Evolutionary conservation across 2,113 vertebrate genomes (phyloP).

Genomic region (Phrynosoma blainvillii): DNA sequence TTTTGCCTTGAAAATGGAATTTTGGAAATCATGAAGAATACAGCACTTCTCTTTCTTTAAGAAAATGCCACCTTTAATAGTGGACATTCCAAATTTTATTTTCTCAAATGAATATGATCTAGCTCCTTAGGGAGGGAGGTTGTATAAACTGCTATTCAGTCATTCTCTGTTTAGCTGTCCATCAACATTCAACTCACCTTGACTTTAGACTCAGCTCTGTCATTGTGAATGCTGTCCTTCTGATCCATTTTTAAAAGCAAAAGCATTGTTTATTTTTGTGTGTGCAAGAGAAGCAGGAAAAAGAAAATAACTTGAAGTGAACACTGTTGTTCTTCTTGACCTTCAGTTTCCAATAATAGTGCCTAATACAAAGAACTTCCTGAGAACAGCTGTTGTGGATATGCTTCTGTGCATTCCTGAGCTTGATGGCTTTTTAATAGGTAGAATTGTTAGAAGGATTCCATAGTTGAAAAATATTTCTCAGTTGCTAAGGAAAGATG

Average conservation of each 20-base stretch:
- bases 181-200: conserved; percentile 15
- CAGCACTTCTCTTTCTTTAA: background rate
- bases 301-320: conserved; percentile 4
- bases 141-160: conserved; percentile 10
- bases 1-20: background rate
- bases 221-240: conserved; percentile 14
- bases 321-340: conserved; percentile 24
- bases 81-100: background rate
- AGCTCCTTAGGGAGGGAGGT: conserved; percentile 1
- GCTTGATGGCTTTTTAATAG: conserved; percentile 24
- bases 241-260: conserved; percentile 29
- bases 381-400: conserved; percentile 42
- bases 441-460: conserved; percentile 21
- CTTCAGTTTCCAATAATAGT: conserved; percentile 45
- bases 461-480: background rate
- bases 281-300: background rate
- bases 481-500: conserved; percentile 10
- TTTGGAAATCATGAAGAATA: background rate
- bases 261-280: conserved; percentile 10
- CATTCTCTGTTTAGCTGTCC: conserved; percentile 19
- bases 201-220: conserved; percentile 3
- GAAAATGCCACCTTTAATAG: background rate
- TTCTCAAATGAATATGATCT: background rate
- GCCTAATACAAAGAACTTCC: conserved; percentile 25
- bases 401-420: background rate